Evolutionary conservation across 2,888 invertebrate species (phyloP), one percentile per base, ranked within the genome.

Genomic region (Tortrix viridana): DNA sequence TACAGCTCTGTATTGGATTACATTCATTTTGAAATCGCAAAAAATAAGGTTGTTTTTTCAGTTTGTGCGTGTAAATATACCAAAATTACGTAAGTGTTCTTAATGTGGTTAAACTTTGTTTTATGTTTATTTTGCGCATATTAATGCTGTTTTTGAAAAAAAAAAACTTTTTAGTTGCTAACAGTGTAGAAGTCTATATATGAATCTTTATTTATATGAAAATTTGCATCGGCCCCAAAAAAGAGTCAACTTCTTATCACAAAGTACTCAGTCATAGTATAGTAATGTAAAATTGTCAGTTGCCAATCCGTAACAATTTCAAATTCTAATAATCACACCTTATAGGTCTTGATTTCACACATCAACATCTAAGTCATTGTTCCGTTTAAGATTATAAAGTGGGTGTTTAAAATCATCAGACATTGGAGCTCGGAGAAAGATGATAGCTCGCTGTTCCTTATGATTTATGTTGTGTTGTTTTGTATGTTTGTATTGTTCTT

Each of bases 391-490:
- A 84, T n/a, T 80, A 86, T 85, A 82, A 86, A 88, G 90, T 91
- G 89, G 91, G 89, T 89, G 90, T 91, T 89, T 89, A 90, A 89
- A 91, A 91, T 86, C 80, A 84, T 85, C 87, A 87, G 84, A 84
- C 83, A 79, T 71, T 83, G 74, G 74, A 76, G 32, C 80, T 75
- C 79, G 85, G 84, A 84, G 88, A 87, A 84, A 88, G 88, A 89
- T 80, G 83, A 85, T 87, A 82, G 84, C 72, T 80, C 76, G 81
- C 81, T 84, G 85, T 84, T 77, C 76, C 68, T 80, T 79, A 81
- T 91, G 89, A 92, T 91, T 89, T 90, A 91, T 88, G 77, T 83
- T 79, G 85, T 88, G 87, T 87, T 86, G 82, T 80, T 75, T 74
- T 78, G 76, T 82, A 74, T 84, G 86, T 86, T 79, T 67, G 84